A percentile compares a stretch with the other conserved stretches of the same genome.
Conservation (phyloP, 2,797 vertebrate species). For the Gallinago solitaria region DNA sequence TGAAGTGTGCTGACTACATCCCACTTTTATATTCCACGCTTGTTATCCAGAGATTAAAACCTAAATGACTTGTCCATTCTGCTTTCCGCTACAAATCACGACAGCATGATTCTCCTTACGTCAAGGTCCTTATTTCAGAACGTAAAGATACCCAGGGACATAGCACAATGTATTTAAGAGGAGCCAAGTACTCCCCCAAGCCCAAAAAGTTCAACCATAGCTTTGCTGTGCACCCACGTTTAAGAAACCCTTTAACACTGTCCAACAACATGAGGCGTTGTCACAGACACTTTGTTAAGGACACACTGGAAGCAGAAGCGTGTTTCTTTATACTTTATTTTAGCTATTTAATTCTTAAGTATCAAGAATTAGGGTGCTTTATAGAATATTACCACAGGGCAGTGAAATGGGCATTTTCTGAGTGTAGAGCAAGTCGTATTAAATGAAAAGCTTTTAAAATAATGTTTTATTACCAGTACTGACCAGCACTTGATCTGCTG, state of each 20-base stretch:
- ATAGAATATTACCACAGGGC: slow-evolving; percentile 49
- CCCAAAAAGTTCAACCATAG: fast-evolving
- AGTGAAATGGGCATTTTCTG: slow-evolving; percentile 51
- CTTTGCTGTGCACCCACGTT: not conserved
- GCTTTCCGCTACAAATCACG: not conserved
- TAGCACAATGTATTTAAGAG: fast-evolving
- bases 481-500: slow-evolving; percentile 60
- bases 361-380: slow-evolving; percentile 45
- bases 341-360: not conserved
- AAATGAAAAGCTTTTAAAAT: slow-evolving; percentile 60
- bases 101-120: not conserved
- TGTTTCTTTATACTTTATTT: slow-evolving; percentile 55
- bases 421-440: slow-evolving; percentile 48
- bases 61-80: not conserved
- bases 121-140: not conserved
- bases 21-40: not conserved
- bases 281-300: not conserved
- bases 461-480: slow-evolving; percentile 75
- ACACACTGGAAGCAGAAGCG: not conserved
- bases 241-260: not conserved
- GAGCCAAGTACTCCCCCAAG: not conserved
- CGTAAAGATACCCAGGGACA: fast-evolving
- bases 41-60: not conserved
- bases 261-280: fast-evolving
- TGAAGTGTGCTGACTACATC: not conserved